Conservation (phyloP, 2,113 vertebrate genomes). For the Suricata suricatta region DNA sequence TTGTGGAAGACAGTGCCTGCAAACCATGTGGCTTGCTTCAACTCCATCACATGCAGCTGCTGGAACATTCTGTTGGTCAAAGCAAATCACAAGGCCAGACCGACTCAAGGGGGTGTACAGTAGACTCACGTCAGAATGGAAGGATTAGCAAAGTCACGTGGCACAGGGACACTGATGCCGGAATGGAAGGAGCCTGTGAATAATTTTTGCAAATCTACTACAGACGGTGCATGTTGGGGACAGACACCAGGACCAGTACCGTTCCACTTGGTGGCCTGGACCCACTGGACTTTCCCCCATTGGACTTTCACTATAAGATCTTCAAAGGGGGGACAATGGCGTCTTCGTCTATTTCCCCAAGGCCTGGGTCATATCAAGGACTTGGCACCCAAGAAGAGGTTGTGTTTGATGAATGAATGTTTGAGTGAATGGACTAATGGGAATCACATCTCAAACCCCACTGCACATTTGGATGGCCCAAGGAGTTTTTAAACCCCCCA, state of each 20-base stretch:
- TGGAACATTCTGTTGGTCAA: not conserved
- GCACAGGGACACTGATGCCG: not conserved
- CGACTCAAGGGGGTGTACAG: not conserved
- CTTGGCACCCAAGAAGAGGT: not conserved
- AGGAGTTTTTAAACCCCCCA: not conserved
- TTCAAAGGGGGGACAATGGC: not conserved
- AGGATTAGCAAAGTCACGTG: not conserved
- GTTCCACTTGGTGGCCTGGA: not conserved
- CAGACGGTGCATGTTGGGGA: not conserved
- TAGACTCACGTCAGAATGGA: not conserved
- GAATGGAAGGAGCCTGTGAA: not conserved
- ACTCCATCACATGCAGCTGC: not conserved
- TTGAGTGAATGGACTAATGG: not conserved
- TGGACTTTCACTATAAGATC: not conserved
- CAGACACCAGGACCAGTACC: too few relatives aligned
- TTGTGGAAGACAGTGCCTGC: not conserved
- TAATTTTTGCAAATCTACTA: not conserved
- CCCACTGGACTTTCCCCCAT: not conserved
- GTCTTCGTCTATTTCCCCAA: not conserved
- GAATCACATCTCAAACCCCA: not conserved
- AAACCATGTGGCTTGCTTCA: not conserved
- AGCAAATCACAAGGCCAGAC: not conserved
- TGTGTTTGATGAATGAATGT: not conserved
- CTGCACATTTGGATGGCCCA: not conserved
- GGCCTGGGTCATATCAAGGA: not conserved